Conservation (phyloP, 1,140 invertebrate species). For the Aethina tumida region DNA sequence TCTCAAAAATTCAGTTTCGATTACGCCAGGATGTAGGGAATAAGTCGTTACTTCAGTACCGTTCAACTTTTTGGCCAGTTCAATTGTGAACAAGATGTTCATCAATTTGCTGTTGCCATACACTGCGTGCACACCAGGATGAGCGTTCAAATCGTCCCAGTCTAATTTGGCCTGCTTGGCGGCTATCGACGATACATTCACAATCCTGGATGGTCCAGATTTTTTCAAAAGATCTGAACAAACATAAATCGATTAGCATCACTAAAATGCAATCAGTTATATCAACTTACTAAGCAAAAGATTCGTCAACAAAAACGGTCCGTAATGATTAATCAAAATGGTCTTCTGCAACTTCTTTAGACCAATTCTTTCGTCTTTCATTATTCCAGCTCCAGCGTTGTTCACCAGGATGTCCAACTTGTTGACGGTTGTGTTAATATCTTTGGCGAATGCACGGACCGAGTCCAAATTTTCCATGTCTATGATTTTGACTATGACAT, state of each 20-base stretch:
- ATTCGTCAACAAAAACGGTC: constrained; percentile 54
- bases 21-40: constrained; percentile 29
- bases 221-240: constrained; percentile 41
- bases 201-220: constrained; percentile 50
- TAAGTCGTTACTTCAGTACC: constrained; percentile 34
- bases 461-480: constrained; percentile 51
- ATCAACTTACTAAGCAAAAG: constrained; percentile 45
- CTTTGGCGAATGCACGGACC: constrained; percentile 47
- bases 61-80: constrained; percentile 47
- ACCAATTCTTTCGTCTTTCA: constrained; percentile 37
- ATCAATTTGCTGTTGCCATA: constrained; percentile 64
- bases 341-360: constrained; percentile 49
- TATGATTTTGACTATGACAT: constrained; percentile 48
- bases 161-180: constrained; percentile 50
- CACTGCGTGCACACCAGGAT: constrained; percentile 4
- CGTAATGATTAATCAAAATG: constrained; percentile 56
- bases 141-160: constrained; percentile 48
- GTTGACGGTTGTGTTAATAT: constrained; percentile 50
- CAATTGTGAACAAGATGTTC: constrained; percentile 53
- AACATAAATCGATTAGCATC: too few species aligned
- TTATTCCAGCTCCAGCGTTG: constrained; percentile 61
- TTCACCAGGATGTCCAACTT: constrained; percentile 70
- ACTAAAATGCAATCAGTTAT: too few species aligned
- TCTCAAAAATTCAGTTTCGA: constrained; percentile 31
- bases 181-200: constrained; percentile 58